A percentile compares a stretch with the other conserved stretches of the same genome.
Conservation (phyloP, 2,888 invertebrate genomes). For the Plagodis pulveraria region DNA sequence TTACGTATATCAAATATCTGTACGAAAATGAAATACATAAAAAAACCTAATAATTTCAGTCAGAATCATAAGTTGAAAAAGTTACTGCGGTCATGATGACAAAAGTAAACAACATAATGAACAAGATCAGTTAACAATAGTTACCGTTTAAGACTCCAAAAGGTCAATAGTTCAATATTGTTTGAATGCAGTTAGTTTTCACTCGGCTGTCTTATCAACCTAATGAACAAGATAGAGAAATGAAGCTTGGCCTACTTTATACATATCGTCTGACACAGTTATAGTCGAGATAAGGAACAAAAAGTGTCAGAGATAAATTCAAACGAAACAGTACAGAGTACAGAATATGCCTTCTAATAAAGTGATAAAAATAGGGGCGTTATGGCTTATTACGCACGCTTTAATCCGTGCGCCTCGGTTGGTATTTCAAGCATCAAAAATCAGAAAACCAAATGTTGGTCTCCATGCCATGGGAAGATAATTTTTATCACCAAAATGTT, state of each 20-base stretch:
- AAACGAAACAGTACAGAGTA: conserved; percentile 10
- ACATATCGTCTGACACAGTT: conserved; percentile 43
- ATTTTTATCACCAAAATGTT: conserved; percentile 65
- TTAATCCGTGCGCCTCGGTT: conserved; percentile 13
- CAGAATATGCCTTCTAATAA: conserved; percentile 3
- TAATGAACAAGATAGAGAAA: conserved; percentile 25
- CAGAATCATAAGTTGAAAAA: no score
- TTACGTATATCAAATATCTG: no score
- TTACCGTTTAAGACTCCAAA: background rate
- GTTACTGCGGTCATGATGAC: no score
- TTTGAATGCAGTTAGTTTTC: background rate
- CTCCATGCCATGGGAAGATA: conserved; percentile 52
- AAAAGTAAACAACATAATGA: no score
- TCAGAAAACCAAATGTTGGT: conserved; percentile 19
- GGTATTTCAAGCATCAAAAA: conserved; percentile 18
- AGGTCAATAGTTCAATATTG: conserved; percentile 3
- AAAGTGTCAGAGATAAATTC: conserved; percentile 34
- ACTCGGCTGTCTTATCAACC: conserved; percentile 10
- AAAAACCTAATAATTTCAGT: no score
- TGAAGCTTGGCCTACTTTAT: conserved; percentile 45
- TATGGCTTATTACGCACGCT: conserved; percentile 15
- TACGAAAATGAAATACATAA: no score
- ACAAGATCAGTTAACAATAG: no score
- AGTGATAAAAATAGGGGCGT: conserved; percentile 15
- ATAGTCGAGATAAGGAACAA: conserved; percentile 33